These are phyloP conservation scores for Ypsolopha sequella DNA, from an alignment of 2,888 invertebrate genomes.

Conservation along the genomic window DNA sequence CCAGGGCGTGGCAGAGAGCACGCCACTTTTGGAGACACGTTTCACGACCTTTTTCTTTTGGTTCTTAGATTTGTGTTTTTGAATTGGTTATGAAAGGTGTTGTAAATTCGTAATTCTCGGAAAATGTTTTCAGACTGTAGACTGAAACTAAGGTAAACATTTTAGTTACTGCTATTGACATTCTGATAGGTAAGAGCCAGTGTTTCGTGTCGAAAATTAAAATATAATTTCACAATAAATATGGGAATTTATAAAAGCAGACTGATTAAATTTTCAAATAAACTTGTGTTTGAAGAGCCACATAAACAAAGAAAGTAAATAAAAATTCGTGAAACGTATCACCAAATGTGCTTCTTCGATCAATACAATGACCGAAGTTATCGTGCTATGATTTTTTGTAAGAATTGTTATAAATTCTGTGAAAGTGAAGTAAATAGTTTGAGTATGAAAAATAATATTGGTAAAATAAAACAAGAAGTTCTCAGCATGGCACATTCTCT, in stretches of 20 bases:
- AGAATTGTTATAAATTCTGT: conserved; percentile 35
- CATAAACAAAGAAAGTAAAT: no score
- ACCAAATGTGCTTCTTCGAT: conserved; percentile 31
- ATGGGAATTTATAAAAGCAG: no score
- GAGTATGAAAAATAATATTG: conserved; percentile 47
- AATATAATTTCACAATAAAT: no score
- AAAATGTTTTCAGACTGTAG: background rate
- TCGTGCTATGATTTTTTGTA: conserved; percentile 40
- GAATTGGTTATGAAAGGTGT: background rate
- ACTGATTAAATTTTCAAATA: no score
- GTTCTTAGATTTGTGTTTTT: background rate
- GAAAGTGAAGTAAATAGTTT: conserved; percentile 41
- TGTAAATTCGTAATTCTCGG: background rate
- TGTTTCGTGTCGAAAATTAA: no score
- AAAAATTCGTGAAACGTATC: conserved; percentile 29
- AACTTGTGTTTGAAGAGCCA: no score
- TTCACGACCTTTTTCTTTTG: conserved; percentile 16
- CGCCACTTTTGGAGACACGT: conserved; percentile 34
- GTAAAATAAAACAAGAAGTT: conserved; percentile 61
- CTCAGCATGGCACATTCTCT: conserved; percentile 69
- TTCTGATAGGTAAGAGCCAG: no score
- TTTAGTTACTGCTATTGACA: no score
- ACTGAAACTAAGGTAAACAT: background rate
- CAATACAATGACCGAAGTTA: conserved; percentile 32
- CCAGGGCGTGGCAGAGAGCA: conserved; percentile 21